These are phyloP conservation scores for Datnioides undecimradiatus DNA, from an alignment of 2,113 vertebrate species.

Conservation along the genomic window DNA sequence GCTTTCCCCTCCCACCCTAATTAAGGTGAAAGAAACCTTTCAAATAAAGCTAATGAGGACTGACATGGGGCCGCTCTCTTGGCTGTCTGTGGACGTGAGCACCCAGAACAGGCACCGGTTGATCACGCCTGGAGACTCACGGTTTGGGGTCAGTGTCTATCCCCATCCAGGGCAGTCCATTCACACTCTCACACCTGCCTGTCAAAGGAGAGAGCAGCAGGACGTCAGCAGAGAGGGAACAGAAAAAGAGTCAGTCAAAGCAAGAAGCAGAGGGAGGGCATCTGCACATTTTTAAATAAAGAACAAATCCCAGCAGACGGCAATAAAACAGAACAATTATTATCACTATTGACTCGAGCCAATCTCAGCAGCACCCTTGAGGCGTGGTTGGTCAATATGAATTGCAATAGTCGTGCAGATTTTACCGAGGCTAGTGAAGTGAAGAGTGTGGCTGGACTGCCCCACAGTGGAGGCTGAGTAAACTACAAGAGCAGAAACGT, in stretches of 20 bases:
- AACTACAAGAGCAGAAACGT: constrained; percentile 40
- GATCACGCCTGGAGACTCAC: constrained; percentile 69
- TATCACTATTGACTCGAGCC: constrained; percentile 59
- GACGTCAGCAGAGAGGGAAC: constrained; percentile 31
- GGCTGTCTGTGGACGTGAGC: constrained; percentile 53
- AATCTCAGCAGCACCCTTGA: constrained; percentile 50
- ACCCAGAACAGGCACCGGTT: constrained; percentile 31
- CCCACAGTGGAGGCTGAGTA: constrained; percentile 57
- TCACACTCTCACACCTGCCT: constrained; percentile 86
- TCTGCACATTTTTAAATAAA: constrained; percentile 53
- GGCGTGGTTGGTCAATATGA: constrained; percentile 56
- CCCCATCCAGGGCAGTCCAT: constrained; percentile 74
- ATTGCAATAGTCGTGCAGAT: constrained; percentile 30
- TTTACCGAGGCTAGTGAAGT: not conserved
- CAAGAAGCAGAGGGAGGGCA: constrained; percentile 1
- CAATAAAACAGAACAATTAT: constrained; percentile 61
- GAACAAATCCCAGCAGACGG: constrained; percentile 44
- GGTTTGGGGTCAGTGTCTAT: constrained; percentile 84
- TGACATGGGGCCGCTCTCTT: constrained; percentile 54
- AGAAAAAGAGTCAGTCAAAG: not conserved
- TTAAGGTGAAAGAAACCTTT: constrained; percentile 66
- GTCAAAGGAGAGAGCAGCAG: constrained; percentile 78
- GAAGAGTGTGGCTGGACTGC: constrained; percentile 60
- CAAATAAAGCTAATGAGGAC: constrained; percentile 68
- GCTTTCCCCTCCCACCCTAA: constrained; percentile 43